A percentile compares a stretch with the other conserved stretches of the same genome.
These are phyloP conservation scores for Apodemia duryi DNA, from an alignment of 2,888 invertebrate species.

Conservation along the genomic window DNA sequence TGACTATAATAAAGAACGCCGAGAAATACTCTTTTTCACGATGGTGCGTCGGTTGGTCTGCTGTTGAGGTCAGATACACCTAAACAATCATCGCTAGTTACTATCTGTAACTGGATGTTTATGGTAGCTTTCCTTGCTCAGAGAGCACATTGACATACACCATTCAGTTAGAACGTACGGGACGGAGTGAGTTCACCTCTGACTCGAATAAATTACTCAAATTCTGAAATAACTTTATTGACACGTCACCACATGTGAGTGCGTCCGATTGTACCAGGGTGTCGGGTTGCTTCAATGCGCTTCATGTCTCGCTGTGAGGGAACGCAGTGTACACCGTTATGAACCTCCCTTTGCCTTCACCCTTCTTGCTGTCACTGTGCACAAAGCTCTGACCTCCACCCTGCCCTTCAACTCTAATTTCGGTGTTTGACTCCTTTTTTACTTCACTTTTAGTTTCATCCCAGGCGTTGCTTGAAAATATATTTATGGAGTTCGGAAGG, in stretches of 20 bases:
- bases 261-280: no score
- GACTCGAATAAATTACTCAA: no score
- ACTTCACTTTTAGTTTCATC: constrained; percentile 17
- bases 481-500: constrained; percentile 40
- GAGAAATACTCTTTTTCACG: no score
- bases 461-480: constrained; percentile 21
- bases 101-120: no score
- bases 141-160: no score
- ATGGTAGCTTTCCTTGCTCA: no score
- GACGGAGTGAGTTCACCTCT: no score
- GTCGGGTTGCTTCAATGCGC: neutral
- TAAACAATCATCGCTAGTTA: no score
- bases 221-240: neutral
- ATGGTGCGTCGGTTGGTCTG: no score
- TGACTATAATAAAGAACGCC: no score
- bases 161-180: no score
- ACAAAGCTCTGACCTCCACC: constrained; percentile 45
- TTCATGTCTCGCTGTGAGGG: neutral
- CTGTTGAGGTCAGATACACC: no score
- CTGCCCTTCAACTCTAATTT: constrained; percentile 17
- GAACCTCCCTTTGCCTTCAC: constrained; percentile 23
- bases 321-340: constrained; percentile 16
- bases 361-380: constrained; percentile 37
- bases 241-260: neutral
- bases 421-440: constrained; percentile 4